These are phyloP conservation scores for Xenus cinereus DNA, from an alignment of 2,113 vertebrate genomes.

Conservation along the genomic window DNA sequence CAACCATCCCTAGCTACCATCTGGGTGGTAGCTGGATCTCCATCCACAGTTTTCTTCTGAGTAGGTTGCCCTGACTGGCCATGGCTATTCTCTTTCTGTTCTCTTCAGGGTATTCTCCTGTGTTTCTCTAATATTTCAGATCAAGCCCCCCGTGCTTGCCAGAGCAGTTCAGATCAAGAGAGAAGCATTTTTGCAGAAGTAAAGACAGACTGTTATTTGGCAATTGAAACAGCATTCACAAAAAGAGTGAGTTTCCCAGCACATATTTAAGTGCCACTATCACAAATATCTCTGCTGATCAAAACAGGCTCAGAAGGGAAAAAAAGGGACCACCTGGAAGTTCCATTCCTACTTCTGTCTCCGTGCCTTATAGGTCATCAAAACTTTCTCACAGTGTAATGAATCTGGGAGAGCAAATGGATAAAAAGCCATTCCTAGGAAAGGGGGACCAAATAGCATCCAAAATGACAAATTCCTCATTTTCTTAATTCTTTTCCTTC, in stretches of 20 bases:
- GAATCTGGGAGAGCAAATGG: neutral
- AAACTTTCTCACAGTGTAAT: neutral
- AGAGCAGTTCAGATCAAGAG: neutral
- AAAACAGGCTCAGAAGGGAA: neutral
- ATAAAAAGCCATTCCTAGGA: neutral
- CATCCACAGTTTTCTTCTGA: neutral
- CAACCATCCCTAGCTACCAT: neutral
- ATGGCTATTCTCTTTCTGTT: neutral
- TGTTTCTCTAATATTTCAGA: neutral
- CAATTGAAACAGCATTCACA: neutral
- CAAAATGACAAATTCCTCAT: neutral
- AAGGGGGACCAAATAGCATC: neutral
- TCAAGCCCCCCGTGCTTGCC: neutral
- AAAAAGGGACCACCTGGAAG: neutral
- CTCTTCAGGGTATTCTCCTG: neutral
- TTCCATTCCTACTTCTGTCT: neutral
- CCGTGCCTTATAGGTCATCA: neutral
- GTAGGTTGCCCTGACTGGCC: neutral
- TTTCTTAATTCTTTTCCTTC: neutral
- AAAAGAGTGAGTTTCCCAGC: neutral
- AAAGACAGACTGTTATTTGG: neutral
- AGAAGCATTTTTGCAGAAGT: neutral
- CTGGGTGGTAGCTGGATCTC: neutral
- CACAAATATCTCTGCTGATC: neutral
- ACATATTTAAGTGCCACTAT: neutral